A percentile compares a stretch with the other conserved stretches of the same genome.
Evolutionary conservation across 2,797 vertebrate species (phyloP).

Genomic region (Pitangus sulphuratus): DNA sequence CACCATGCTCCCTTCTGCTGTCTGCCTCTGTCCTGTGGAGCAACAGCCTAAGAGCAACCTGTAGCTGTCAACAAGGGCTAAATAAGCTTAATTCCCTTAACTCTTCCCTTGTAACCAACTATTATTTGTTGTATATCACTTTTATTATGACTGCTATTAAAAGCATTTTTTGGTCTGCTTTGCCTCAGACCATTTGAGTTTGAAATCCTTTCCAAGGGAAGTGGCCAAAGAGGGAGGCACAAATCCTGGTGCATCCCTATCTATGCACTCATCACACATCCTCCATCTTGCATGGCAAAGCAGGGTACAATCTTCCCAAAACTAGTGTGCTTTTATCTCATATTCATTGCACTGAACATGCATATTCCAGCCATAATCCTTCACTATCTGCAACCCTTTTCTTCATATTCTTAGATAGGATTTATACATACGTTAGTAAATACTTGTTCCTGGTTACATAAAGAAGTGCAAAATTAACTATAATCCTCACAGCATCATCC

Average conservation of each 20-base stretch:
- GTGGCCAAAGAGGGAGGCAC: background rate
- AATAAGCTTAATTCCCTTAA: background rate
- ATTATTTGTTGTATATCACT: background rate
- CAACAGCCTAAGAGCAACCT: background rate
- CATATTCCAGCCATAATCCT: background rate
- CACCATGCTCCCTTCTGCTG: accelerated
- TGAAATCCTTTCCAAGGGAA: background rate
- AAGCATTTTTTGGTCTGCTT: background rate
- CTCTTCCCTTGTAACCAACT: background rate
- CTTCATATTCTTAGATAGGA: constrained; percentile 2
- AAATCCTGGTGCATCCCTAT: background rate
- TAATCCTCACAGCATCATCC: background rate
- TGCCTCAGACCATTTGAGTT: background rate
- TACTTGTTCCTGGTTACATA: background rate
- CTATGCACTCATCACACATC: background rate
- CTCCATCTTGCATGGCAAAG: background rate
- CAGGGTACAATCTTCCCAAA: background rate
- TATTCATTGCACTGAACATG: background rate
- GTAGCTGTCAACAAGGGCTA: background rate
- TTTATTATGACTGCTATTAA: background rate
- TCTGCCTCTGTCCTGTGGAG: background rate
- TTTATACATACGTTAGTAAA: background rate
- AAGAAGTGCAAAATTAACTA: background rate
- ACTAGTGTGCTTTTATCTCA: background rate
- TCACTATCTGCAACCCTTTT: background rate